Percentiles rank a stretch among this genome's conserved stretches.
Evolutionary conservation across 2,113 vertebrate species (phyloP).

Genomic region (Microcebus griseorufus): DNA sequence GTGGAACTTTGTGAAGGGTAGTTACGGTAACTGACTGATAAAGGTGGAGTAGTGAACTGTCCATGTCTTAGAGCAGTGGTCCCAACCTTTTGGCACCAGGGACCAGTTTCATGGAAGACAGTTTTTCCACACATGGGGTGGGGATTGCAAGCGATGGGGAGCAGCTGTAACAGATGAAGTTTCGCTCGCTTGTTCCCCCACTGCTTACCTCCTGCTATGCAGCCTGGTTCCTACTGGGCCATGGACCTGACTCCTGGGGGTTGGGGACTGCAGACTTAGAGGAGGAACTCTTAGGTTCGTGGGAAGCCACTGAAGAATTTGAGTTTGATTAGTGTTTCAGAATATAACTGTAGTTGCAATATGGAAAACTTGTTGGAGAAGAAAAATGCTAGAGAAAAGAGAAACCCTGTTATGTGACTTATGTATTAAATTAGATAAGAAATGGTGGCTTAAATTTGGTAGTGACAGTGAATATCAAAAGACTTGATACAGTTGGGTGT

Average conservation of each 20-base stretch:
- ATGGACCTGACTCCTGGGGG: too few relatives aligned
- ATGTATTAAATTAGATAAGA: conserved; percentile 7
- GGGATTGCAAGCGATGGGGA: too few relatives aligned
- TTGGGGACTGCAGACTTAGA: background rate
- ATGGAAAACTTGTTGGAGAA: background rate
- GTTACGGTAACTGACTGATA: background rate
- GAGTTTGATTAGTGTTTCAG: conserved; percentile 30
- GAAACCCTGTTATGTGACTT: background rate
- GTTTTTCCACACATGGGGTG: too few relatives aligned
- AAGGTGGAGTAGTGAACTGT: background rate
- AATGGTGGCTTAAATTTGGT: background rate
- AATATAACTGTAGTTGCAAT: background rate
- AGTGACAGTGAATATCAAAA: background rate
- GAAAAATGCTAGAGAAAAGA: background rate
- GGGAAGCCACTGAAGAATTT: background rate
- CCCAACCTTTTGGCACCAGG: too few relatives aligned
- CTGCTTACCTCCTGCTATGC: too few relatives aligned
- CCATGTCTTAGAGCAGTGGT: background rate
- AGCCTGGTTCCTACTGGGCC: too few relatives aligned
- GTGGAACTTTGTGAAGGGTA: background rate
- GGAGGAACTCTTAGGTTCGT: background rate
- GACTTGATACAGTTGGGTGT: background rate
- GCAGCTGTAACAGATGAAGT: too few relatives aligned
- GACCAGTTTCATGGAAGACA: too few relatives aligned
- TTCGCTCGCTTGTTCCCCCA: too few relatives aligned